Base-by-base conservation (phyloP, 64 coral and sea anemone genomes). In the Montipora cactus region DNA sequence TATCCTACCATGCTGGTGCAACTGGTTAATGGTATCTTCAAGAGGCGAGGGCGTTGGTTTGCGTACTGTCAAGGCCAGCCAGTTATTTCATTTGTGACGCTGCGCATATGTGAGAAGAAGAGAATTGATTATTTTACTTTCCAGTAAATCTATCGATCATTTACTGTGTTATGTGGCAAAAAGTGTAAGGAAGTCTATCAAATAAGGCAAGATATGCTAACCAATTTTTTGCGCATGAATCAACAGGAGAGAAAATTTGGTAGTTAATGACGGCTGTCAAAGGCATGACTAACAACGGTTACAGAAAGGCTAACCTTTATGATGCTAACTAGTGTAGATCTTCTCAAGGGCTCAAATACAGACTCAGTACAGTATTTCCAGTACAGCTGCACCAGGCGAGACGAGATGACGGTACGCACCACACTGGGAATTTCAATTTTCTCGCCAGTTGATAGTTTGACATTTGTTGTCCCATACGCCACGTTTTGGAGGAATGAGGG, bases 21-120 rank as follows among this genome's bases (percentile, higher is more conserved):
- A 50, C 77, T 47, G 45, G 45, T 79, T 47, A 49, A 47, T 66
- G 16, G 74, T 75, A n/a, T 89, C 78, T 20, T 81, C 86, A n/a
- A 94, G 79, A 72, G 92, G 61, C 7, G 88, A 45, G 76, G 89
- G 87, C 93, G 58, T 90, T 87, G 20, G 87, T 89, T 21, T 79
- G 50, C 46, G 75, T 89, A 74, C 59, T 94, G 75, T 94, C 93
- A 44, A 94, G 79, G 46, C 87, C 79, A 48, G 64, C 58, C 44
- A 94, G 92, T 22, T 19, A 81, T 89, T 91, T 95, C 49, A 78
- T 76, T 71, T 95, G 69, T 20, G 69, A 73, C 4, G 69, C 69
- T 25, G 69, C 69, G 21, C 19, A 73, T 23, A 73, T 20, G 23
- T 58, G 88, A 95, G 19, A 73, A 16, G 23, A 20, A 73, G 19